These are phyloP conservation scores for Acheta domesticus DNA, from an alignment of 2,888 invertebrate species.

Conservation along the genomic window DNA sequence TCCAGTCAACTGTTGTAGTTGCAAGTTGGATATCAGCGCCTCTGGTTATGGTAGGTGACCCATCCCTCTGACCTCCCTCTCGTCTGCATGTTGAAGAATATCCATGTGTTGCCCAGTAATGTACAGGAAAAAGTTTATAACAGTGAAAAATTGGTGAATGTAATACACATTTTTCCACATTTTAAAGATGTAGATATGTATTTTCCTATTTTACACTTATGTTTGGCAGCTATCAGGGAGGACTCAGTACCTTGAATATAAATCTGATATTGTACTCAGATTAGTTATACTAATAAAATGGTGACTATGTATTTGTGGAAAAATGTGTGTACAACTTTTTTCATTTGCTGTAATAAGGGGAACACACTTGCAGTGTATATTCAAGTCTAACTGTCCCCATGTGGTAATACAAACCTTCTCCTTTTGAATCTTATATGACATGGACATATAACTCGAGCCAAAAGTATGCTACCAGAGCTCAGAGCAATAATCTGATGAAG, in stretches of 20 bases:
- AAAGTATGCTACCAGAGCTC: constrained; percentile 26
- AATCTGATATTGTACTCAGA: neutral
- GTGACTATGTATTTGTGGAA: neutral
- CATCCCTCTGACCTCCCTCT: constrained; percentile 36
- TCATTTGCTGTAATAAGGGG: neutral
- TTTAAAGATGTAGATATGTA: neutral
- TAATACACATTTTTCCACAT: neutral
- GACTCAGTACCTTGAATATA: neutral
- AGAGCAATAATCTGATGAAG: constrained; percentile 37
- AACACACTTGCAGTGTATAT: neutral
- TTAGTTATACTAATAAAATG: neutral
- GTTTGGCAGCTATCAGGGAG: neutral
- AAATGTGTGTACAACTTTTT: neutral
- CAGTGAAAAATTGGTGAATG: neutral
- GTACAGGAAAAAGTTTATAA: neutral
- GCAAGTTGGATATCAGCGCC: constrained; percentile 25
- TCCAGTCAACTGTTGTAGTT: neutral
- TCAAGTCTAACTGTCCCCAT: neutral
- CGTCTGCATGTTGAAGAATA: neutral
- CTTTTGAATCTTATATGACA: neutral
- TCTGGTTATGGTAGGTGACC: constrained; percentile 27
- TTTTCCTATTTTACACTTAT: neutral
- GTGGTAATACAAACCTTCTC: neutral
- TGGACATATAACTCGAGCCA: neutral
- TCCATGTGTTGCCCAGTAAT: neutral